Evolutionary conservation across 2,888 invertebrate species (phyloP).

Genomic region (Monopis laevigella): DNA sequence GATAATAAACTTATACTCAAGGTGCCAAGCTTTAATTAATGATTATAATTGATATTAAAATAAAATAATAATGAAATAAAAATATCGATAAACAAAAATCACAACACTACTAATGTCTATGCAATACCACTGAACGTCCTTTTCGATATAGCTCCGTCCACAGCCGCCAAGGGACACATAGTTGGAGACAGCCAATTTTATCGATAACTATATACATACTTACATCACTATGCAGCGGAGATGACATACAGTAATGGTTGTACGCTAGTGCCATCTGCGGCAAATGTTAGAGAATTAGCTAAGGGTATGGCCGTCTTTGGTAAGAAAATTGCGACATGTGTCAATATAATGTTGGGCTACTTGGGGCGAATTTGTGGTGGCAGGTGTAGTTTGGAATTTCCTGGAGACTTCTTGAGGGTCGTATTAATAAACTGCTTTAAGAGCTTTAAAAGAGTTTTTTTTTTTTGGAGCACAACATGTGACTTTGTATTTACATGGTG

Average conservation of each 20-base stretch:
- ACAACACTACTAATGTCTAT: constrained; percentile 11
- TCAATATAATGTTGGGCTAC: constrained; percentile 1
- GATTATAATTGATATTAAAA: constrained; percentile 16
- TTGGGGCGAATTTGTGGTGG: constrained; percentile 3
- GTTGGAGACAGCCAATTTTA: constrained; percentile 1
- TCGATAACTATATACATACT: constrained; percentile 29
- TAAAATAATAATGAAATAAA: constrained; percentile 15
- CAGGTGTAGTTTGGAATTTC: constrained; percentile 8
- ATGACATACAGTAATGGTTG: constrained; percentile 61
- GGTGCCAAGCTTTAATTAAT: constrained; percentile 5
- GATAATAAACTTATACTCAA: too few species aligned
- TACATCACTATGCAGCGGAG: constrained; percentile 30
- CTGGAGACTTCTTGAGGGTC: too few species aligned
- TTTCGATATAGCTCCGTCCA: constrained; percentile 1
- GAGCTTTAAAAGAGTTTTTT: too few species aligned
- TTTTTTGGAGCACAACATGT: too few species aligned
- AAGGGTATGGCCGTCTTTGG: constrained; percentile 4
- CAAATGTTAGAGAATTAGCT: constrained; percentile 45
- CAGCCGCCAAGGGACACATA: constrained; percentile 3
- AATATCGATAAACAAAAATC: constrained; percentile 9
- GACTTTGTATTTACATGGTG: too few species aligned
- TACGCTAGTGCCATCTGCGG: constrained; percentile 46
- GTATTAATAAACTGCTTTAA: too few species aligned
- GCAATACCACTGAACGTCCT: not conserved
- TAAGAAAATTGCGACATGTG: not conserved